Percentiles rank a stretch among this genome's conserved stretches.
Conservation (phyloP, 2,113 vertebrate genomes). For the Zosterops pallidus region DNA sequence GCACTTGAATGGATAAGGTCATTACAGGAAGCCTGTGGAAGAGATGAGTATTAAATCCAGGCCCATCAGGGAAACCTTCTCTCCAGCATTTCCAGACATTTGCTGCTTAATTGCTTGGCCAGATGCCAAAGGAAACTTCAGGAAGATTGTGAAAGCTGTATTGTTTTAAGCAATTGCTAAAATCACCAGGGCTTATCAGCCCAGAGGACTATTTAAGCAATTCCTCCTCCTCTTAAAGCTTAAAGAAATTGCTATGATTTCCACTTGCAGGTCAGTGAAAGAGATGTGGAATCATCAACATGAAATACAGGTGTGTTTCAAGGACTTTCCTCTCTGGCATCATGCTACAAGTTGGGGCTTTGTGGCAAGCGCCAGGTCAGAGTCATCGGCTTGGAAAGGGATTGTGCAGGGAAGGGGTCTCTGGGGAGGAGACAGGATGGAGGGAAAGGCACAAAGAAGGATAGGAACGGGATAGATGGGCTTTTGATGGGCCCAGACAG, state of each 20-base stretch:
- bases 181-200: not conserved
- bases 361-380: fast-evolving
- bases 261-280: conserved; percentile 55
- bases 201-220: not conserved
- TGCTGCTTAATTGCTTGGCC: not conserved
- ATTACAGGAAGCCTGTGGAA: not conserved
- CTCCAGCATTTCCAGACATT: not conserved
- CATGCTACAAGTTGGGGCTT: not conserved
- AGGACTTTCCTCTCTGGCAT: not conserved
- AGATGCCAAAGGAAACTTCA: not conserved
- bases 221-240: not conserved
- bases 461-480: not conserved
- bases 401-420: not conserved
- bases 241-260: not conserved
- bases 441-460: not conserved
- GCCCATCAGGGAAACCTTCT: not conserved
- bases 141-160: not conserved
- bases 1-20: not conserved
- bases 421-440: not conserved
- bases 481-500: not conserved
- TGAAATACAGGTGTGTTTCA: conserved; percentile 39
- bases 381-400: not conserved
- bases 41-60: not conserved
- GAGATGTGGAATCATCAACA: conserved; percentile 64
- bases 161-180: not conserved